A percentile compares a stretch with the other conserved stretches of the same genome.
Conservation (phyloP, 2,113 vertebrate species). For the Nothobranchius furzeri region DNA sequence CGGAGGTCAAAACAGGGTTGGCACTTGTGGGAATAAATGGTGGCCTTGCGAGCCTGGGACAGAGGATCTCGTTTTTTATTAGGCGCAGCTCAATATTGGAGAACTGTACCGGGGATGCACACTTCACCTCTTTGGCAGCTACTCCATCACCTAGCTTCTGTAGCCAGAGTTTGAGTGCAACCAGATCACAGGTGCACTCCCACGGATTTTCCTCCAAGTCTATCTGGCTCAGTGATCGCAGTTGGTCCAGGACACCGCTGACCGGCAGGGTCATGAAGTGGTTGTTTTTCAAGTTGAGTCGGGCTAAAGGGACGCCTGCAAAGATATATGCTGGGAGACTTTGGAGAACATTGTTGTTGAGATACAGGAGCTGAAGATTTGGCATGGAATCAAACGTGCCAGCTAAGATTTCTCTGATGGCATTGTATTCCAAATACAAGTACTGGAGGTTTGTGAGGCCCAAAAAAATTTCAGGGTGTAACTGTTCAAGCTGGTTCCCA, state of each 20-base stretch:
- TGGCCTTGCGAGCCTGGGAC: conserved; percentile 92
- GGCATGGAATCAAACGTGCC: conserved; percentile 97
- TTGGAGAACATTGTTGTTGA: conserved; percentile 94
- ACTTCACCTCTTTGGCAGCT: conserved; percentile 91
- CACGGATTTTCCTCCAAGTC: conserved; percentile 97
- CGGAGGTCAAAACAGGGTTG: conserved; percentile 81
- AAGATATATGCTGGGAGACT: conserved; percentile 95
- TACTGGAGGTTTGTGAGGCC: conserved; percentile 95
- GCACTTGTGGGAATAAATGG: conserved; percentile 86
- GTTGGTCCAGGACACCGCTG: conserved; percentile 95
- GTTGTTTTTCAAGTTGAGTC: conserved; percentile 96
- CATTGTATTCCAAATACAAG: conserved; percentile 98
- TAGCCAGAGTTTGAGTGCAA: conserved; percentile 95
- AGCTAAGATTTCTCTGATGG: conserved; percentile 94
- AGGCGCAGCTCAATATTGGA: conserved; percentile 92
- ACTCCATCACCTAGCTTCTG: conserved; percentile 92
- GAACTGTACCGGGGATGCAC: conserved; percentile 94
- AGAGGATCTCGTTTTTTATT: conserved; percentile 95
- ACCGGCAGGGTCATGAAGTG: conserved; percentile 99
- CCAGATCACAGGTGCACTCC: conserved; percentile 98
- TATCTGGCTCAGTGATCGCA: conserved; percentile 91
- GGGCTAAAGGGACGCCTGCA: conserved; percentile 89
- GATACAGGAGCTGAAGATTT: conserved; percentile 92
- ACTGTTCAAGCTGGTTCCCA: conserved; percentile 93
- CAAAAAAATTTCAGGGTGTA: conserved; percentile 94